These are phyloP conservation scores for Caenorhabditis virilis DNA, from an alignment of 2,888 invertebrate genomes.

Conservation along the genomic window DNA sequence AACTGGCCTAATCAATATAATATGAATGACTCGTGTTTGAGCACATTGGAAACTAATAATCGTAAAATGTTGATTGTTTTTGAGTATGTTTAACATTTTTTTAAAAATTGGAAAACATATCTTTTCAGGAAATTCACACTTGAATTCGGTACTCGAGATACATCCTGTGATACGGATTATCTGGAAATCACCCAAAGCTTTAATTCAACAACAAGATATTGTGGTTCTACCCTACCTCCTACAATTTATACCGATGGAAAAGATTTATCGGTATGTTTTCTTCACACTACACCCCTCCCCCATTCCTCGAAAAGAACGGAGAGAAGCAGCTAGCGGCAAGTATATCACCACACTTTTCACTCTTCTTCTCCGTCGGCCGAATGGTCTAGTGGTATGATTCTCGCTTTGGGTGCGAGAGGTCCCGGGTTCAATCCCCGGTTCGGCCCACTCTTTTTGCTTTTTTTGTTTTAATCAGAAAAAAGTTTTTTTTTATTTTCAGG, in stretches of 20 bases:
- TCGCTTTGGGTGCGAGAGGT: conserved; percentile 69
- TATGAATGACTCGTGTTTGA: conserved; percentile 54
- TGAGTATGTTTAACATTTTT: conserved; percentile 12
- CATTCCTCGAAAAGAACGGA: too few species aligned
- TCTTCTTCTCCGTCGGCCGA: not conserved
- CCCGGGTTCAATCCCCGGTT: conserved; percentile 67
- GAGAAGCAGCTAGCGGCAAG: not conserved
- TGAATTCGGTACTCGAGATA: not conserved
- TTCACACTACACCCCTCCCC: too few species aligned
- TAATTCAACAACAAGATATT: not conserved
- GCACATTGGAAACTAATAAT: conserved; percentile 37
- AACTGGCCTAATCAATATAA: conserved; percentile 60
- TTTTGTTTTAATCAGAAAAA: too few species aligned
- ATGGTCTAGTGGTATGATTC: conserved; percentile 52
- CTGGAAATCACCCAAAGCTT: conserved; percentile 7
- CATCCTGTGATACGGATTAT: conserved; percentile 9
- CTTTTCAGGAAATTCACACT: not conserved
- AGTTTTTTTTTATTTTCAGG: conserved; percentile 5
- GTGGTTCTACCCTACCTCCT: conserved; percentile 1
- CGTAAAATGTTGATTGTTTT: conserved; percentile 43
- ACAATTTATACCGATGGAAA: conserved; percentile 13
- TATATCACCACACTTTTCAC: not conserved
- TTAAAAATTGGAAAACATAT: not conserved
- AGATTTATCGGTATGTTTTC: conserved; percentile 6
- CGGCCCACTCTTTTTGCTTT: conserved; percentile 37